Conservation (phyloP, 1,140 invertebrate species). For the Euwallacea similis region DNA sequence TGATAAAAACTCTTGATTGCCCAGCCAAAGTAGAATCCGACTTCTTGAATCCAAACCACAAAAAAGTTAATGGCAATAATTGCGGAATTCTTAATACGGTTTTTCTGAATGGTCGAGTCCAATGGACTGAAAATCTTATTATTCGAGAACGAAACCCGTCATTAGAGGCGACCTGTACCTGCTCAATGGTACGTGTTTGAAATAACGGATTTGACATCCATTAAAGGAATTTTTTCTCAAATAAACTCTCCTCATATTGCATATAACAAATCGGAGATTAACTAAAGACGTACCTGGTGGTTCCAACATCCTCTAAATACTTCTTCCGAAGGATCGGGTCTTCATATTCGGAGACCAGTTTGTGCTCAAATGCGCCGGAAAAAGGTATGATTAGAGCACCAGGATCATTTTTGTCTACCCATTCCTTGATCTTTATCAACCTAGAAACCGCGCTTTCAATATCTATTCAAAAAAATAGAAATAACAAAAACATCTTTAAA, state of each 20-base stretch:
- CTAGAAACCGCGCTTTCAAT: conserved; percentile 56
- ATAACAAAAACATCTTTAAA: neutral
- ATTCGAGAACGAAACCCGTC: conserved; percentile 42
- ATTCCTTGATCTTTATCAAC: conserved; percentile 98
- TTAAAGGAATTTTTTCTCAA: neutral
- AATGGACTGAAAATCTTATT: conserved; percentile 20
- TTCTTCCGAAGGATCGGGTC: conserved; percentile 72
- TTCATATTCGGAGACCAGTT: conserved; percentile 81
- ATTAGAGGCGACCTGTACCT: conserved; percentile 43
- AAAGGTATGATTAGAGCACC: conserved; percentile 93
- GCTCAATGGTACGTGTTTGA: conserved; percentile 36
- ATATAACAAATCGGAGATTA: neutral
- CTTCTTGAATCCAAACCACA: conserved; percentile 11
- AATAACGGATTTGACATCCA: conserved; percentile 47
- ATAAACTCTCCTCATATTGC: too few relatives aligned
- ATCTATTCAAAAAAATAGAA: neutral
- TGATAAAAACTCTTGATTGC: conserved; percentile 12
- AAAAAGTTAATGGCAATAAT: conserved; percentile 41
- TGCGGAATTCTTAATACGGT: conserved; percentile 31
- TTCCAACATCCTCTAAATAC: conserved; percentile 78
- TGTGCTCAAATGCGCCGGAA: conserved; percentile 88
- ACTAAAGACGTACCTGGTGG: conserved; percentile 67
- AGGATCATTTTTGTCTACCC: conserved; percentile 97
- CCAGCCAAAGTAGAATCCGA: conserved; percentile 1
- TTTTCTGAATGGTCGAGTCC: conserved; percentile 27